These are phyloP conservation scores for Petrocephalus sullivani DNA, from an alignment of 2,797 vertebrate species.

Conservation along the genomic window DNA sequence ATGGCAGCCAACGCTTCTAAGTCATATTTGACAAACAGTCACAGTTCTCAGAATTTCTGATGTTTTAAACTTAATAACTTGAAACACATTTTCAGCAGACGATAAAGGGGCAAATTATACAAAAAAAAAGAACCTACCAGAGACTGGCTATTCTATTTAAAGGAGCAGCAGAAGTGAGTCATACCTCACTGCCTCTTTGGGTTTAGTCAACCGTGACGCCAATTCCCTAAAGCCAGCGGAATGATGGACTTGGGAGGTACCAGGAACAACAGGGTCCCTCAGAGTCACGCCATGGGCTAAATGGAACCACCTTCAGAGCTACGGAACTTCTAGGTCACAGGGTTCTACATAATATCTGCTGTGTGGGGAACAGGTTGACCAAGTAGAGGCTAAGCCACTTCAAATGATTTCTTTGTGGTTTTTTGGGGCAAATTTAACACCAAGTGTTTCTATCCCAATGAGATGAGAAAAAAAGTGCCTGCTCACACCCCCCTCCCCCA, in stretches of 20 bases:
- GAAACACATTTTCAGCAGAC: background rate
- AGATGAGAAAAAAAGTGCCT: background rate
- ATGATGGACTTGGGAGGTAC: background rate
- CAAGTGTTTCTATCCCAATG: background rate
- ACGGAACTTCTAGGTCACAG: background rate
- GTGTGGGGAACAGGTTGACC: too few relatives aligned
- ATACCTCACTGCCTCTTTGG: background rate
- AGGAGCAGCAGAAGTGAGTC: background rate
- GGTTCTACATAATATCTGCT: background rate
- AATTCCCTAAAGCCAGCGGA: background rate
- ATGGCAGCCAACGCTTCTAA: background rate
- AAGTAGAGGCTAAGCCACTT: background rate
- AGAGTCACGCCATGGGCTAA: background rate
- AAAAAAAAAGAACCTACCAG: background rate
- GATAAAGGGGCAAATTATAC: background rate
- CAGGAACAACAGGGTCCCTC: background rate
- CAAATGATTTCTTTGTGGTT: background rate
- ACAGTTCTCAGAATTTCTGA: background rate
- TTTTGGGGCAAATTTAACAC: background rate
- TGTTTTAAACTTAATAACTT: background rate
- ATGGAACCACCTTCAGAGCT: background rate
- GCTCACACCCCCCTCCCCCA: background rate
- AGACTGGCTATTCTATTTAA: background rate
- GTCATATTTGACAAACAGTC: background rate
- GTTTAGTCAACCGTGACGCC: background rate